Conservation (phyloP, 2,113 vertebrate genomes). For the Amazona guildingii region DNA sequence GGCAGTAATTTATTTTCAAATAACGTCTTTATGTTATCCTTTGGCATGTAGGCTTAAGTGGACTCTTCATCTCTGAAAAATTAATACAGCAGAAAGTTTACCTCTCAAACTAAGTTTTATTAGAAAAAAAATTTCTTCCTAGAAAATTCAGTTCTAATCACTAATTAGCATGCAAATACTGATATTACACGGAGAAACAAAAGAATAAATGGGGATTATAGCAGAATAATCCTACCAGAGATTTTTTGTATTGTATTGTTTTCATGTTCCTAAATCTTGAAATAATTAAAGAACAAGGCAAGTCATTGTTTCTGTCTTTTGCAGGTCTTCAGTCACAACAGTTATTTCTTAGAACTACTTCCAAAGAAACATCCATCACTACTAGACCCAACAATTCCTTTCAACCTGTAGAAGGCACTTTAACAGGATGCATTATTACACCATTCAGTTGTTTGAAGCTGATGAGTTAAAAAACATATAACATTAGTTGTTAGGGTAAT, state of each 20-base stretch:
- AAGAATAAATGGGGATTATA: conserved; percentile 1
- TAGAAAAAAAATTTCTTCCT: not conserved
- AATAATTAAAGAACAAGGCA: not conserved
- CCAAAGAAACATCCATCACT: not conserved
- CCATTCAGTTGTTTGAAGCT: not conserved
- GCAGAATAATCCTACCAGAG: not conserved
- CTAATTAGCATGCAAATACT: conserved; percentile 27
- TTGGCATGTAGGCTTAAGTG: not conserved
- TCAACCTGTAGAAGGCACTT: not conserved
- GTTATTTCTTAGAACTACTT: not conserved
- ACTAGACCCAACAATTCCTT: not conserved
- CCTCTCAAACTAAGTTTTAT: not conserved
- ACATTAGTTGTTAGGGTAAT: not conserved
- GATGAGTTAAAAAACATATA: not conserved
- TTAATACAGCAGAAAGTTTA: not conserved
- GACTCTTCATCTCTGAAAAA: conserved; percentile 8
- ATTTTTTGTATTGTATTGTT: not conserved
- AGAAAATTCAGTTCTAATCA: not conserved
- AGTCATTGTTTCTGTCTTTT: not conserved
- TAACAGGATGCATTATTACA: accelerated
- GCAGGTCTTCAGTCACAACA: not conserved
- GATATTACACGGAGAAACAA: conserved; percentile 1
- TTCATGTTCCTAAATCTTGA: not conserved
- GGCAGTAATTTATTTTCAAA: conserved; percentile 30
- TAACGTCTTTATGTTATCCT: conserved; percentile 14